These are phyloP conservation scores for Euproctis similis DNA, from an alignment of 2,888 invertebrate genomes.

Conservation along the genomic window DNA sequence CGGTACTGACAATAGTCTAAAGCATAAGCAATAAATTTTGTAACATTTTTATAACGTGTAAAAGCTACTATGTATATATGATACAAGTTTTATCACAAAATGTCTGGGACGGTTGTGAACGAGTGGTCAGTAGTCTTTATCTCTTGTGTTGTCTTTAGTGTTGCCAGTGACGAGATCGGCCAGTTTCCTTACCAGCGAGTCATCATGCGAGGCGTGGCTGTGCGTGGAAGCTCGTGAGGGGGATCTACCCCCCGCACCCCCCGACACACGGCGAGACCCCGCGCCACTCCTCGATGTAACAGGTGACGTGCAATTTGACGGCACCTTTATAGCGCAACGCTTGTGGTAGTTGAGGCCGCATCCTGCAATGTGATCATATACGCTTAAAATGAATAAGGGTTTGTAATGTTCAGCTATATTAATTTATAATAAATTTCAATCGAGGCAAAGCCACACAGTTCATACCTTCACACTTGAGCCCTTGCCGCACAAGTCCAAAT, in stretches of 20 bases:
- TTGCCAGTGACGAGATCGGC: constrained; percentile 74
- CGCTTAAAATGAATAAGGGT: too few relatives aligned
- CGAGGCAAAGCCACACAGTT: too few relatives aligned
- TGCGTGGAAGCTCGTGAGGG: constrained; percentile 83
- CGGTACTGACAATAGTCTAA: too few relatives aligned
- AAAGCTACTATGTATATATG: too few relatives aligned
- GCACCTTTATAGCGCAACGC: constrained; percentile 96
- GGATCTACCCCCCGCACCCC: constrained; percentile 78
- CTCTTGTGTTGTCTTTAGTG: constrained; percentile 28
- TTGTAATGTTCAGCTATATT: too few relatives aligned
- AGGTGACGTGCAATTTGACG: constrained; percentile 88
- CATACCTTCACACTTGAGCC: constrained; percentile 97
- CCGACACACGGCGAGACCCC: constrained; percentile 29
- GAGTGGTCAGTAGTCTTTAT: too few relatives aligned
- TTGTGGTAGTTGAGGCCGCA: constrained; percentile 99
- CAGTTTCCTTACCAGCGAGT: constrained; percentile 86
- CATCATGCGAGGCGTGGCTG: constrained; percentile 70
- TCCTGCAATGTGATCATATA: constrained; percentile 72
- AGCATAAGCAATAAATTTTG: too few relatives aligned
- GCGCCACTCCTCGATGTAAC: constrained; percentile 25
- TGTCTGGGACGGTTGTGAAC: too few relatives aligned
- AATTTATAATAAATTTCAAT: too few relatives aligned
- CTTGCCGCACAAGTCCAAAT: constrained; percentile 98
- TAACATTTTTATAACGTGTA: too few relatives aligned
- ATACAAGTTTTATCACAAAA: too few relatives aligned